A percentile compares a stretch with the other conserved stretches of the same genome.
These are phyloP conservation scores for Arrhopalites spinosus DNA, from an alignment of 2,888 invertebrate species.

Conservation along the genomic window DNA sequence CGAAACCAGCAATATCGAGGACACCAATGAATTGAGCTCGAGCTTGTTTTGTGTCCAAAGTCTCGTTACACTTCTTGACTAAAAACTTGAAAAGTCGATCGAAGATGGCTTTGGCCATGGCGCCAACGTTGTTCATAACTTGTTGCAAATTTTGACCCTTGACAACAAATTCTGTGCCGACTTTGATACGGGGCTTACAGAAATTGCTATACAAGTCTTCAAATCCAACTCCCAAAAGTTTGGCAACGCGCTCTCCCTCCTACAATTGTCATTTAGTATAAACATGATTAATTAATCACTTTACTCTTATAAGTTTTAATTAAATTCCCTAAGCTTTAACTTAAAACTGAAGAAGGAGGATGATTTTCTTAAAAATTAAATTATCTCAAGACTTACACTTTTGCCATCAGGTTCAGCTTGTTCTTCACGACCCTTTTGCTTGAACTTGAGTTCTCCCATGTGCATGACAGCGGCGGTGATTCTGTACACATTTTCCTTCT, in stretches of 20 bases:
- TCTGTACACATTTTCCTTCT: slow-evolving; percentile 67
- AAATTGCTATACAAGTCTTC: slow-evolving; percentile 90
- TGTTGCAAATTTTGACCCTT: slow-evolving; percentile 95
- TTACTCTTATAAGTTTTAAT: neutral
- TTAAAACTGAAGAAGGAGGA: neutral
- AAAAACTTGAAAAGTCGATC: slow-evolving; percentile 98
- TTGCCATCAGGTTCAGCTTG: slow-evolving; percentile 97
- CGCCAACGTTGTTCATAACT: slow-evolving; percentile 85
- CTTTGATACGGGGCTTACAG: slow-evolving; percentile 97
- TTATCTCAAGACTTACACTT: slow-evolving; percentile 65
- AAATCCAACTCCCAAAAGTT: slow-evolving; percentile 86
- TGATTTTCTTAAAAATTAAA: too few species aligned
- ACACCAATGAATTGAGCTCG: slow-evolving; percentile 94
- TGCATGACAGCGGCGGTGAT: too few species aligned
- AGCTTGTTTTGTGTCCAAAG: slow-evolving; percentile 97
- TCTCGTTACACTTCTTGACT: slow-evolving; percentile 99
- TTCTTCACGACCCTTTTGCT: slow-evolving; percentile 99
- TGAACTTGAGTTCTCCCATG: slow-evolving; percentile 62
- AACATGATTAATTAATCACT: neutral
- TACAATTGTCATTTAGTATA: slow-evolving; percentile 58
- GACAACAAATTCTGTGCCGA: slow-evolving; percentile 99
- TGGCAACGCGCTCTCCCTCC: slow-evolving; percentile 93
- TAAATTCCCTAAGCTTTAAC: neutral
- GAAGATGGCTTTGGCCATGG: slow-evolving; percentile 95
- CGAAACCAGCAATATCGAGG: slow-evolving; percentile 99